Percentiles rank a stretch among this genome's conserved stretches.
These are phyloP conservation scores for Mamestra brassicae DNA, from an alignment of 2,888 invertebrate genomes.

Conservation along the genomic window DNA sequence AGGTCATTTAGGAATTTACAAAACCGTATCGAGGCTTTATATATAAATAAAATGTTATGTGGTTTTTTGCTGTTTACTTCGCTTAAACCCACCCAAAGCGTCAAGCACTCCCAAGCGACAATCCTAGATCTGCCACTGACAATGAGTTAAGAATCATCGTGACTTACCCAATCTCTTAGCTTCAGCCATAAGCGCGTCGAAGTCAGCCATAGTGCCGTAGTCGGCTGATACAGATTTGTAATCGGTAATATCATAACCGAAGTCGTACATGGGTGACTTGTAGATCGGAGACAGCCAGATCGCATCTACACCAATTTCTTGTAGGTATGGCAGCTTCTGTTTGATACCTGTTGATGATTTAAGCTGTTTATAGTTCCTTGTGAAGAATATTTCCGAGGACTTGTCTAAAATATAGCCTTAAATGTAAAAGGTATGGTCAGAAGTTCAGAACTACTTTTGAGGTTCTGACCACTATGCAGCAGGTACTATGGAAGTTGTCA, in stretches of 20 bases:
- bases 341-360: constrained; percentile 77
- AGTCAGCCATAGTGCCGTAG: constrained; percentile 94
- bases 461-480: not conserved
- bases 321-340: constrained; percentile 89
- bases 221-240: constrained; percentile 92
- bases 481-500: not conserved
- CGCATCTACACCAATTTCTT: constrained; percentile 91
- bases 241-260: constrained; percentile 95
- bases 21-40: too few relatives aligned
- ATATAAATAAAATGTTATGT: too few relatives aligned
- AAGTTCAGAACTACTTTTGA: not conserved
- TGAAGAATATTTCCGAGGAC: not conserved
- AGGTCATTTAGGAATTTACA: too few relatives aligned
- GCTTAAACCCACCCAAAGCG: too few relatives aligned
- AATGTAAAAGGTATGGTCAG: not conserved
- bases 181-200: constrained; percentile 89
- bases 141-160: too few relatives aligned
- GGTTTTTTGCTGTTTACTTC: too few relatives aligned
- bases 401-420: not conserved
- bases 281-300: constrained; percentile 94
- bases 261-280: constrained; percentile 94
- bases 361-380: not conserved
- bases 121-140: too few relatives aligned
- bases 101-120: too few relatives aligned
- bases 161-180: constrained; percentile 87